Evolutionary conservation across 2,797 vertebrate genomes (phyloP), one percentile per base, ranked within the genome.

Genomic region (Lacerta bilineata): DNA sequence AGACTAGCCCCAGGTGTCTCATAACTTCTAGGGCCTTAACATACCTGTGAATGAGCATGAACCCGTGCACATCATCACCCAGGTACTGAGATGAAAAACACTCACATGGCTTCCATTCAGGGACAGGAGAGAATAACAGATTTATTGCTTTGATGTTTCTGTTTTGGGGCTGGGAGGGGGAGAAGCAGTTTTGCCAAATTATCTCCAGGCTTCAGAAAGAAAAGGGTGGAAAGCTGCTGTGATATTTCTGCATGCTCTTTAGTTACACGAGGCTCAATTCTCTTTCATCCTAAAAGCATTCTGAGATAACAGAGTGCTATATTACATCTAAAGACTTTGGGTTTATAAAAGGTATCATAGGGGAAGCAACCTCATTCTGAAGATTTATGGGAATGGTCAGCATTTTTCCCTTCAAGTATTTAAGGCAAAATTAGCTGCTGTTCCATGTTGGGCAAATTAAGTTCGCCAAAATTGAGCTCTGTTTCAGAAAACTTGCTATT

Each of bases 311-410:
- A 46, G 78, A 80, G 76, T 25, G 10, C 33, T 36, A 29, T 41
- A 27, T 80, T 84, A 66, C 27, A 87, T 55, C 68, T 84, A 76
- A 90, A 87, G 89, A 80, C 8, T 79, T 64, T 29, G 68, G 55
- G 10, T 66, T 64, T 74, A 64, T 87, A 39, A 84, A 87, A 84
- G 71, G 43, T 33, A 59, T 39, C 78, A 36, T 4, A 80, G 20
- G 13, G 55, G 46, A 20, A 59, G 43, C 80, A 81, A 69, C 25
- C 33, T 66, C 36, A 39, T 11, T 71, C 18, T 59, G 20, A 55
- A 36, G 46, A 50, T 33, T 69, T 29, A 39, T 50, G 33, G 8
- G 76, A 59, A 86, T n/a, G 64, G 36, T 72, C 46, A 23, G 25
- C 25, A 39, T 46, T 43, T 33, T 33, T 3, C n/a, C 46, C 39